A percentile compares a stretch with the other conserved stretches of the same genome.
phyloP scores from a whole-genome alignment of 1,140 invertebrate genomes.

The Drosophila watanabei region DNA sequence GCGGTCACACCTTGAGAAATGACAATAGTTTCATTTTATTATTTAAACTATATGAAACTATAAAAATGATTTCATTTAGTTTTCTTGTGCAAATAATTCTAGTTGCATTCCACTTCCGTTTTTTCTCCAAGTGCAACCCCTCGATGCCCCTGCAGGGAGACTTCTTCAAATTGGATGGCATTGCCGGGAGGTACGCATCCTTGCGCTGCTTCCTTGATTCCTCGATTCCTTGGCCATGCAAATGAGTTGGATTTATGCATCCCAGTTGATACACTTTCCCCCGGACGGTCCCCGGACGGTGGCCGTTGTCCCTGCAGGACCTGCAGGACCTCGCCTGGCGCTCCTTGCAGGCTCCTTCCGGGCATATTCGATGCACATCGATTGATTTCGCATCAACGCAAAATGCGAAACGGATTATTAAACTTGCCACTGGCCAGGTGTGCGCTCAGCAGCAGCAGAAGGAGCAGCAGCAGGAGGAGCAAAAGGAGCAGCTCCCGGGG shows the following conservation, averaged over 20 bases:
- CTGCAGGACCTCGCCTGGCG: conserved; percentile 10
- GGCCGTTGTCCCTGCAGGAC: background rate
- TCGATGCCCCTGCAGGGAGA: background rate
- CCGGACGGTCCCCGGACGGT: background rate
- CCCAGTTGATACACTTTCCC: conserved; percentile 20
- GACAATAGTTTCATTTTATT: background rate
- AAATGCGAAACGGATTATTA: conserved; percentile 76
- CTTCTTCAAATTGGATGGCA: conserved; percentile 38
- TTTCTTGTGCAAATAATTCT: background rate
- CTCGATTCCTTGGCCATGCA: conserved; percentile 61
- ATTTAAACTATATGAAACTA: no score
- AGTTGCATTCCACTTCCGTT: no score
- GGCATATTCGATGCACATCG: conserved; percentile 70
- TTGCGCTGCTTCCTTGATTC: conserved; percentile 46
- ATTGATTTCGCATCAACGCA: conserved; percentile 78
- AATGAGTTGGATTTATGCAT: conserved; percentile 58
- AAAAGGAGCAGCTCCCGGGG: background rate
- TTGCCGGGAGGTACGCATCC: conserved; percentile 31
- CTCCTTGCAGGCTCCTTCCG: conserved; percentile 42
- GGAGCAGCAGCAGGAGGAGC: no score
- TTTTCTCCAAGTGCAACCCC: background rate
- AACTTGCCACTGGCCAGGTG: conserved; percentile 61
- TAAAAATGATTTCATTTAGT: background rate
- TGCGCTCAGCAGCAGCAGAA: conserved; percentile 26
- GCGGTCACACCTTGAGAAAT: background rate